Conservation (phyloP, 2,797 vertebrate genomes). For the Aulostomus chinensis region DNA sequence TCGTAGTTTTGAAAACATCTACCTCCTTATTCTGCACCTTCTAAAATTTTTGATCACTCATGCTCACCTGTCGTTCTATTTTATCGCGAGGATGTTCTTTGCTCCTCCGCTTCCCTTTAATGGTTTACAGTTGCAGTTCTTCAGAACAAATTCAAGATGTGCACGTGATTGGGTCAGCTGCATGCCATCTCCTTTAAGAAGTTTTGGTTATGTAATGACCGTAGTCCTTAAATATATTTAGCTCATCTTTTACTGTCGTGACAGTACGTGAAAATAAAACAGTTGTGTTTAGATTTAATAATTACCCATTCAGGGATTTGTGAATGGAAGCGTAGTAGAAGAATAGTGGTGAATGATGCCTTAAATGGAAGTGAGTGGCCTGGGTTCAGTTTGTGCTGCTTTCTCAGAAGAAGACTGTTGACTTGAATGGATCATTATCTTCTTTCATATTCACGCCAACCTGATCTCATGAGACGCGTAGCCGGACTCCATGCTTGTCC, state of each 20-base stretch:
- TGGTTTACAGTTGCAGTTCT: constrained; percentile 17
- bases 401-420: too few species aligned
- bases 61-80: too few species aligned
- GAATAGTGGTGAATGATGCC: too few species aligned
- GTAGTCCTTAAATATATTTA: constrained; percentile 3
- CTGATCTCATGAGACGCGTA: too few species aligned
- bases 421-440: too few species aligned
- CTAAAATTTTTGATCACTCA: too few species aligned
- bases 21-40: constrained; percentile 36
- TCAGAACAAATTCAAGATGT: constrained; percentile 22
- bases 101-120: constrained; percentile 15
- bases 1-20: constrained; percentile 39
- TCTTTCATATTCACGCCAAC: too few species aligned
- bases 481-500: too few species aligned
- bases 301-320: constrained; percentile 31
- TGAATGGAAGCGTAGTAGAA: too few species aligned
- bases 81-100: not conserved
- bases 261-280: constrained; percentile 6
- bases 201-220: constrained; percentile 14
- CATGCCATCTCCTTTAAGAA: constrained; percentile 11
- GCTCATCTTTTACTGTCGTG: constrained; percentile 13
- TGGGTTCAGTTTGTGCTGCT: too few species aligned
- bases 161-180: constrained; percentile 14
- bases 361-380: too few species aligned
- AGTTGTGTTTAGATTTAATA: constrained; percentile 9